Evolutionary conservation across 2,797 vertebrate species (phyloP).

Genomic region (Chiroxiphia lanceolata): DNA sequence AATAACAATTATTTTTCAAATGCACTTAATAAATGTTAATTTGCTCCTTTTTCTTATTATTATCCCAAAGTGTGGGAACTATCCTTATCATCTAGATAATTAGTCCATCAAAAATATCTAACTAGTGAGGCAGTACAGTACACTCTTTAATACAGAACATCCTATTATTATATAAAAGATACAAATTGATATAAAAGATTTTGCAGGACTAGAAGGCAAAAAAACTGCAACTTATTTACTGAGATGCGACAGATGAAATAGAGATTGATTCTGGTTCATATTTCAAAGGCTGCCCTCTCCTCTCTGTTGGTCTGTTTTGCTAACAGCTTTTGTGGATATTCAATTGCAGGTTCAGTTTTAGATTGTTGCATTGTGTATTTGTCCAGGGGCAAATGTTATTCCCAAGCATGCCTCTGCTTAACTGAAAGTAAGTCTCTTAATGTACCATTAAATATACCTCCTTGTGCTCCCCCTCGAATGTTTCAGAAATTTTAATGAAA

Average conservation of each 20-base stretch:
- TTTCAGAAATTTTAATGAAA: slow-evolving; percentile 35
- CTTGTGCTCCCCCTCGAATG: not conserved
- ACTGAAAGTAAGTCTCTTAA: not conserved
- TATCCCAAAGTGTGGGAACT: slow-evolving; percentile 12
- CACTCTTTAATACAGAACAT: not conserved
- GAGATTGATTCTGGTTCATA: not conserved
- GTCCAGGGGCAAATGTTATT: not conserved
- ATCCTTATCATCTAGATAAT: slow-evolving; percentile 32
- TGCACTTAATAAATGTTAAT: slow-evolving; percentile 44
- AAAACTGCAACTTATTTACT: not conserved
- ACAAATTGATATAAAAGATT: not conserved
- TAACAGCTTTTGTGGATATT: not conserved
- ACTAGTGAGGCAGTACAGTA: slow-evolving; percentile 12
- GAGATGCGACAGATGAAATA: not conserved
- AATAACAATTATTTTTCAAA: slow-evolving; percentile 58
- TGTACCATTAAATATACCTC: not conserved
- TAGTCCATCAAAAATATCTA: not conserved
- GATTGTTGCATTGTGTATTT: not conserved
- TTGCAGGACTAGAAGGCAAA: not conserved
- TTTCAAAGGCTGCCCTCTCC: not conserved
- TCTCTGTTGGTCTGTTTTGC: not conserved
- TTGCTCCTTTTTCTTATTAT: not conserved
- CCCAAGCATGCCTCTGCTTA: not conserved
- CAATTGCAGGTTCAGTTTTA: not conserved
- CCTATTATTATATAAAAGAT: not conserved